Conservation (phyloP, 2,797 vertebrate genomes). For the Darevskia mixta region DNA sequence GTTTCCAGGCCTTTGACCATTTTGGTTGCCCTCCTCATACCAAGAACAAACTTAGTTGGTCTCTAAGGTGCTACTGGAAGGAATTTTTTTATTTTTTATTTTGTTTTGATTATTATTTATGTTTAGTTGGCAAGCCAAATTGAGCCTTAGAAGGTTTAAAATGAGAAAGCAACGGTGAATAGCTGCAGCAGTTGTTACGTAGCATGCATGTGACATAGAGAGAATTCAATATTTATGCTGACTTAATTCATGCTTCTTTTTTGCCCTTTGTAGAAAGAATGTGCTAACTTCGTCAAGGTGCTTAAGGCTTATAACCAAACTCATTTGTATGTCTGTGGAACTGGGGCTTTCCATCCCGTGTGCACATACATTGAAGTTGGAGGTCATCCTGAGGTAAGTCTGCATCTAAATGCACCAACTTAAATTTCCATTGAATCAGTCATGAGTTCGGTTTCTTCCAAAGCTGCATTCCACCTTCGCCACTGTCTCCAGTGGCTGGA, state of each 20-base stretch:
- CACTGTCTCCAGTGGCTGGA: constrained; percentile 26
- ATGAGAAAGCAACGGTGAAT: neutral
- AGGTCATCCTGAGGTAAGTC: constrained; percentile 92
- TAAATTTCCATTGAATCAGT: constrained; percentile 39
- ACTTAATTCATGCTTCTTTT: constrained; percentile 64
- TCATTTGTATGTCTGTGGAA: constrained; percentile 94
- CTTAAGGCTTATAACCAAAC: constrained; percentile 95
- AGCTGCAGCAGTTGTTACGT: neutral
- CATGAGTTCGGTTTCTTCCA: neutral
- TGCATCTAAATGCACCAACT: neutral
- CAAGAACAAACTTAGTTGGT: too few species aligned
- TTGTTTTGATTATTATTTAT: neutral
- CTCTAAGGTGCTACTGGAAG: too few species aligned
- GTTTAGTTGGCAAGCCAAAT: neutral
- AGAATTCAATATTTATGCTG: neutral
- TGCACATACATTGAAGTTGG: constrained; percentile 95
- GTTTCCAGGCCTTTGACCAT: too few species aligned
- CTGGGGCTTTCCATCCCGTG: constrained; percentile 95
- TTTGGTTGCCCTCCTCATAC: too few species aligned
- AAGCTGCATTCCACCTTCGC: constrained; percentile 31
- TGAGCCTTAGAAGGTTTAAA: neutral
- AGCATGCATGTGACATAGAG: neutral
- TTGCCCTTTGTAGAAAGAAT: constrained; percentile 90
- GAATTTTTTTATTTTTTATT: too few species aligned
- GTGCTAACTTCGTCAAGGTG: constrained; percentile 95